phyloP scores from a whole-genome alignment of 1,140 invertebrate genomes.

The Leguminivora glycinivorella region DNA sequence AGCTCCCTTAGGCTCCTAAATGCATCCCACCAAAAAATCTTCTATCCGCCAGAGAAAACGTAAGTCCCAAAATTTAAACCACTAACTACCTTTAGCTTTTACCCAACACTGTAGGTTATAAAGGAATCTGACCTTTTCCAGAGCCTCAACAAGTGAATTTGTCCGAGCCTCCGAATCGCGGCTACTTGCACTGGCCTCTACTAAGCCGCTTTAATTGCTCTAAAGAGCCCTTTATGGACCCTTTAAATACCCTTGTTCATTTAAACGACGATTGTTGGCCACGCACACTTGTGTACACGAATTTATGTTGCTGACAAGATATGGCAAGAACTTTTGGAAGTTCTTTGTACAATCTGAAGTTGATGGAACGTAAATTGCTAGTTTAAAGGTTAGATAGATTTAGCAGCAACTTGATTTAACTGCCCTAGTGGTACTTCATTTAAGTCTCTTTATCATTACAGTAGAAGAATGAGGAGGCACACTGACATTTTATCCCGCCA shows the following conservation, averaged over 20 bases:
- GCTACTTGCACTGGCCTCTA: slow-evolving; percentile 41
- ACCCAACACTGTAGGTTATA: not conserved
- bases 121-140: not conserved
- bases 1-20: no score
- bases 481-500: no score
- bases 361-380: no score
- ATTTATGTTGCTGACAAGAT: not conserved
- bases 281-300: slow-evolving; percentile 38
- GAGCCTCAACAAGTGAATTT: not conserved
- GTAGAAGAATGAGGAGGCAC: no score
- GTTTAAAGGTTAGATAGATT: no score
- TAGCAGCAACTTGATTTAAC: no score
- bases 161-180: not conserved
- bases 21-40: no score
- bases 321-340: not conserved
- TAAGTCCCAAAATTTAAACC: no score
- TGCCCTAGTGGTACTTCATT: no score
- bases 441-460: no score
- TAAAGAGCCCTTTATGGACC: slow-evolving; percentile 53
- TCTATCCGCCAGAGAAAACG: no score
- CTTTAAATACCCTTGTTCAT: slow-evolving; percentile 52
- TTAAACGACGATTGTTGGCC: slow-evolving; percentile 53
- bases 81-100: no score
- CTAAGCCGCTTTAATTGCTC: slow-evolving; percentile 57
- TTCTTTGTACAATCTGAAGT: not conserved